These are phyloP conservation scores for Bunonema sp. DNA, from an alignment of 2,888 invertebrate genomes.

Conservation along the genomic window DNA sequence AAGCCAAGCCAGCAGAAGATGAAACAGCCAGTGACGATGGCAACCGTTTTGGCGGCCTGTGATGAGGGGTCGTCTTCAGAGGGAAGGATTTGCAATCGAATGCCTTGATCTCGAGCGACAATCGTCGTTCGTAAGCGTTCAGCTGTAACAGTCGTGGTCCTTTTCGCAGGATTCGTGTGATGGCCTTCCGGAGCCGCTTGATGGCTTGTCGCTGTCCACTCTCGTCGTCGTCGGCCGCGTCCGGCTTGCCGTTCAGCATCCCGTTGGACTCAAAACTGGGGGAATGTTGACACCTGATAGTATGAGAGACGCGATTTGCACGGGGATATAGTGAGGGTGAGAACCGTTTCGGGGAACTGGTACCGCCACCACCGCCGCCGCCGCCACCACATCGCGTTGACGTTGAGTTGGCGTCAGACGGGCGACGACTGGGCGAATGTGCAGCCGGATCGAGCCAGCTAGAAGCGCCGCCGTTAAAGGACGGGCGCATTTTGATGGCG, in stretches of 20 bases:
- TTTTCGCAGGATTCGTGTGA: slow-evolving; percentile 12
- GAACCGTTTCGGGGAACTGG: no score
- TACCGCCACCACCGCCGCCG: no score
- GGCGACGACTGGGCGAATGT: no score
- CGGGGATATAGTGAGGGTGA: no score
- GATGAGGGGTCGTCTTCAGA: background rate
- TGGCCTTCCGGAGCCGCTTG: slow-evolving; percentile 1
- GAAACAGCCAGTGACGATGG: slow-evolving; percentile 89
- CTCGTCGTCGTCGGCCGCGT: slow-evolving; percentile 7
- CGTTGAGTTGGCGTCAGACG: no score
- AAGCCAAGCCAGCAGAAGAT: slow-evolving; percentile 92
- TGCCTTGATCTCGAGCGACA: slow-evolving; percentile 41
- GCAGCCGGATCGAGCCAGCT: no score
- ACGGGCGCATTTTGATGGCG: no score
- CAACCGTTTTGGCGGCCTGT: slow-evolving; percentile 30
- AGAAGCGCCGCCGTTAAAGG: no score
- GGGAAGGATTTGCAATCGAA: background rate
- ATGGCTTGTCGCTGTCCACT: slow-evolving; percentile 5
- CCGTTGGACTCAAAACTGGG: background rate
- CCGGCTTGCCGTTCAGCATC: background rate
- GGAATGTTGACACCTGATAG: no score
- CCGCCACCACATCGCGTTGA: no score
- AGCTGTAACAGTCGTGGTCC: slow-evolving; percentile 20
- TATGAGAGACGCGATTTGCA: no score
- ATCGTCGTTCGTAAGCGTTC: slow-evolving; percentile 38